Base-by-base conservation (phyloP, 2,888 invertebrate species). In the Chymomyza caudatula region DNA sequence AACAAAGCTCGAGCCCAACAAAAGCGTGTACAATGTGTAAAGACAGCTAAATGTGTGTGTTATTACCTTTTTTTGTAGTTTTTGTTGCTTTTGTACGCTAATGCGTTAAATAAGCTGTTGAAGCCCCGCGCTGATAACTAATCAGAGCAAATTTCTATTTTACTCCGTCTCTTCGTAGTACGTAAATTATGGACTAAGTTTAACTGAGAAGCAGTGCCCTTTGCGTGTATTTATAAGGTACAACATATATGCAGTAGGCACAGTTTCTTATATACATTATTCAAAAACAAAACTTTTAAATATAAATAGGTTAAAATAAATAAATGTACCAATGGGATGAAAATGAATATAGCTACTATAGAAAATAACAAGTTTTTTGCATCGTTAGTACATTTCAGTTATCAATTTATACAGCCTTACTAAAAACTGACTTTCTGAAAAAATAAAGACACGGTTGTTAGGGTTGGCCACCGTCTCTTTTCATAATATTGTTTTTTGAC, bases 71-170 rank as follows among this genome's bases (percentile, higher is more conserved):
- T 54, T 23, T 43, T 64, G 43, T 55, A 22, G 42, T 57, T 68
- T 22, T 49, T 60, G 63, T 63, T 64, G 43, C 57, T 67, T 56
- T 52, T 69, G 62, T 23, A 80, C 66, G 63, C 62, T 83, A 78
- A 78, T 77, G 78, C 71, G 78, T 75, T 83, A 80, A 86, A 86
- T 81, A 86, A 81, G 78, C 86, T 76, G 80, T 69, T 78, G 81
- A 75, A 78, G 73, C 62, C 47, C 67, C 64, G 43, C 65, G 61
- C 67, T 67, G 73, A 67, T 72, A 70, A 63, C 74, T 78, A 86
- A 81, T 86, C 81, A 78, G 82, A 76, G 76, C 85, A 69, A 6
- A 54, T 70, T 13, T 78, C 2, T 29, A 11, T 29, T 11, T 11
- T 37, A 2, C 11, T 37, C 29, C 29, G 1, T 37, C 29, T 37